Conservation (phyloP, 2,888 invertebrate species). For the Xestia ashworthii region DNA sequence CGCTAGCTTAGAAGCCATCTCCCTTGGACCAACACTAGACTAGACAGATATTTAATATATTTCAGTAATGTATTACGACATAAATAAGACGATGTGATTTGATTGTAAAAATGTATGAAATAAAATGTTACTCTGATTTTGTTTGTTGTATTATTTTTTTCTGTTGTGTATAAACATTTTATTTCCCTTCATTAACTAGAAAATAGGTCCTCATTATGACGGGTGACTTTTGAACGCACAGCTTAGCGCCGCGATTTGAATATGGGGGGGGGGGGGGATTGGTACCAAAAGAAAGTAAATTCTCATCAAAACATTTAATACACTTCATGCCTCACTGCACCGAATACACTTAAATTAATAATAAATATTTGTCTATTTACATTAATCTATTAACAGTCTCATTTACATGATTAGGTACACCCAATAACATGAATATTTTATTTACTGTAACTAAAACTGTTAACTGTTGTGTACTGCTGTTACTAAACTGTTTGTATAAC, state of each 20-base stretch:
- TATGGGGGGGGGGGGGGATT: too few species aligned
- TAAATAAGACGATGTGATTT: conserved; percentile 56
- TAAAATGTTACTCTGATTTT: conserved; percentile 64
- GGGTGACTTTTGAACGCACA: not conserved
- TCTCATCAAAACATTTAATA: conserved; percentile 62
- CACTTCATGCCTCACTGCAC: conserved; percentile 34
- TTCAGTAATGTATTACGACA: conserved; percentile 64
- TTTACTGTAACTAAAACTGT: too few species aligned
- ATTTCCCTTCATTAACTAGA: not conserved
- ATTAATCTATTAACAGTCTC: conserved; percentile 69
- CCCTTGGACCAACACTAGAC: conserved; percentile 10
- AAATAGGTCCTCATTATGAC: not conserved
- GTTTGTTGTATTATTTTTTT: conserved; percentile 27
- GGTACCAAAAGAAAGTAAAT: conserved; percentile 6
- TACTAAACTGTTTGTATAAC: too few species aligned
- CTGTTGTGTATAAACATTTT: not conserved
- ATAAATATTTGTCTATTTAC: conserved; percentile 64
- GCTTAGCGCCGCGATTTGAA: not conserved
- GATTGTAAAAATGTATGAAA: conserved; percentile 66
- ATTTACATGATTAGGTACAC: conserved; percentile 53
- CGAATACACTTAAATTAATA: conserved; percentile 53
- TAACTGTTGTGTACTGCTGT: too few species aligned
- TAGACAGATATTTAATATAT: conserved; percentile 53
- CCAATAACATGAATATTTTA: too few species aligned
- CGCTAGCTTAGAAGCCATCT: conserved; percentile 39